A percentile compares a stretch with the other conserved stretches of the same genome.
phyloP scores from a whole-genome alignment of 1,140 invertebrate species.

The Brachionus rubens region DNA sequence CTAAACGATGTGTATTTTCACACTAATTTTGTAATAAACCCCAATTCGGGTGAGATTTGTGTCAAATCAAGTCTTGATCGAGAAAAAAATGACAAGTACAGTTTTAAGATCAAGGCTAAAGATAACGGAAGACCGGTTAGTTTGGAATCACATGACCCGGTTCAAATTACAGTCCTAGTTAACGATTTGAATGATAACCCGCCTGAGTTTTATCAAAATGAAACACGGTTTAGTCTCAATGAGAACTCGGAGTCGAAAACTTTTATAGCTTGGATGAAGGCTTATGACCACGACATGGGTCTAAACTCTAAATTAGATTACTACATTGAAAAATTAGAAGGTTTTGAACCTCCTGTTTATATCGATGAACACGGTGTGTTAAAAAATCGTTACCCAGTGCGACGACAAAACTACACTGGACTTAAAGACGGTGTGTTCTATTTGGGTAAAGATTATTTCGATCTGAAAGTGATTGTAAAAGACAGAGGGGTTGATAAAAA shows the following conservation, averaged over 20 bases:
- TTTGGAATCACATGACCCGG: too few species aligned
- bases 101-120: not conserved
- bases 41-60: not conserved
- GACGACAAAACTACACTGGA: not conserved
- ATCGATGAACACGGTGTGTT: not conserved
- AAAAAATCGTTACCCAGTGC: not conserved
- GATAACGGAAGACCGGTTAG: not conserved
- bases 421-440: not conserved
- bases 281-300: not conserved
- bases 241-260: not conserved
- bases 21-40: not conserved
- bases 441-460: not conserved
- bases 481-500: conserved; percentile 22
- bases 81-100: not conserved
- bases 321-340: not conserved
- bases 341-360: not conserved
- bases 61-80: not conserved
- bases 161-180: not conserved
- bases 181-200: conserved; percentile 25
- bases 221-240: not conserved
- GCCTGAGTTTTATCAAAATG: conserved; percentile 5
- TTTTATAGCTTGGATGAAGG: conserved; percentile 23
- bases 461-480: not conserved
- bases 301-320: not conserved
- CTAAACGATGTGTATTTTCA: not conserved